Conservation (phyloP, 2,797 vertebrate genomes). For the Tapera naevia region DNA sequence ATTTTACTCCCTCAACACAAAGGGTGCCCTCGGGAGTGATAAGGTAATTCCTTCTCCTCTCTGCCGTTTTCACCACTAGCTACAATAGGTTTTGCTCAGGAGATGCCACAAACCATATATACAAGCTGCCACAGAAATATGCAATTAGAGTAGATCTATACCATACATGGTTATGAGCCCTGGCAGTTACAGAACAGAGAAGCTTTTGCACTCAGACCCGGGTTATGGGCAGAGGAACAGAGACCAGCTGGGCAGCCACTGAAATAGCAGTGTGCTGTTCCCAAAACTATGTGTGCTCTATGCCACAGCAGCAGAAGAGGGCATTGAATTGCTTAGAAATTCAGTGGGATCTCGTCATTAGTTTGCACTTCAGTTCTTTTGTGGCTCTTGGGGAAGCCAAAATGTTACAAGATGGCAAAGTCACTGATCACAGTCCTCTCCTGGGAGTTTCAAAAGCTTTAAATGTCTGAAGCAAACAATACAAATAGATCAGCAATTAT, state of each 20-base stretch:
- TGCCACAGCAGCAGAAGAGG: background rate
- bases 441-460: background rate
- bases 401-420: background rate
- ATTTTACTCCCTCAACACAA: background rate
- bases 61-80: background rate
- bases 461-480: background rate
- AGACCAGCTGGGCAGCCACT: fast-evolving
- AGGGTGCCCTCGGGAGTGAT: background rate
- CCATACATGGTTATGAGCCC: background rate
- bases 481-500: background rate
- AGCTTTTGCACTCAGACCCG: background rate
- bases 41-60: background rate
- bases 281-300: background rate
- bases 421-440: background rate
- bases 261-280: background rate
- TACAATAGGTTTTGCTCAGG: background rate
- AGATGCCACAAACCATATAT: background rate
- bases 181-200: background rate
- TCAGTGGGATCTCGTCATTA: background rate
- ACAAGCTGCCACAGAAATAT: background rate
- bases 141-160: background rate
- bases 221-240: background rate
- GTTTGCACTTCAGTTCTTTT: background rate
- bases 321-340: background rate
- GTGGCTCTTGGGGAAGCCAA: background rate